Conservation (phyloP, 2,797 vertebrate species). For the Prionace glauca region DNA sequence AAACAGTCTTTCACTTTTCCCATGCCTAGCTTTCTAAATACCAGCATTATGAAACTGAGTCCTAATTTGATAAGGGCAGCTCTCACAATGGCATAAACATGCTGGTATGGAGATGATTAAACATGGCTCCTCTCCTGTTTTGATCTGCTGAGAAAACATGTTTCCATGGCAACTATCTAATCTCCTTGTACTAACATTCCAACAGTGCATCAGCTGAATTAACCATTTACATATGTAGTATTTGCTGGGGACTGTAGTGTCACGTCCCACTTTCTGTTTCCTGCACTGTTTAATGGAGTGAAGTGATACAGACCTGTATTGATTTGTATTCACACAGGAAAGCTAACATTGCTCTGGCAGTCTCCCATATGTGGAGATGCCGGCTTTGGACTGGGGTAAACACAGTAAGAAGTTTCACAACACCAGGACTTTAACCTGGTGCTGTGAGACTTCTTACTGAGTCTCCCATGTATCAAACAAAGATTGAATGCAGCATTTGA, state of each 20-base stretch:
- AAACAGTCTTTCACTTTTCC: background rate
- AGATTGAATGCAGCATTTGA: background rate
- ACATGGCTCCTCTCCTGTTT: slow-evolving; percentile 8
- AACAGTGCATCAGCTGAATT: background rate
- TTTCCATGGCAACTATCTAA: background rate
- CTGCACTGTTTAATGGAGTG: background rate
- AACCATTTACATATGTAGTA: slow-evolving; percentile 5
- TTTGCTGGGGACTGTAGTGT: background rate
- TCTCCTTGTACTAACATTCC: background rate
- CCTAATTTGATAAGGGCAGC: background rate
- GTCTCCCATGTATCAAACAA: background rate
- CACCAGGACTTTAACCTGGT: too few relatives aligned
- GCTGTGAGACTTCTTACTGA: too few relatives aligned
- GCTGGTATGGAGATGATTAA: background rate
- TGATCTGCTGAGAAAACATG: slow-evolving; percentile 18
- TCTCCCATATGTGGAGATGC: background rate
- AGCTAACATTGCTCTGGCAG: background rate
- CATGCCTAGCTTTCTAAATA: background rate
- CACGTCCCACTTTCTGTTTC: background rate
- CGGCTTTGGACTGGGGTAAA: too few relatives aligned
- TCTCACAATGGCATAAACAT: background rate
- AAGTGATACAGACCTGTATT: background rate
- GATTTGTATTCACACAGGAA: background rate
- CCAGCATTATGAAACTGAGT: background rate
- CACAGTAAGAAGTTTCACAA: too few relatives aligned